phyloP scores from a whole-genome alignment of 2,113 vertebrate genomes.

The Kryptolebias marmoratus region DNA sequence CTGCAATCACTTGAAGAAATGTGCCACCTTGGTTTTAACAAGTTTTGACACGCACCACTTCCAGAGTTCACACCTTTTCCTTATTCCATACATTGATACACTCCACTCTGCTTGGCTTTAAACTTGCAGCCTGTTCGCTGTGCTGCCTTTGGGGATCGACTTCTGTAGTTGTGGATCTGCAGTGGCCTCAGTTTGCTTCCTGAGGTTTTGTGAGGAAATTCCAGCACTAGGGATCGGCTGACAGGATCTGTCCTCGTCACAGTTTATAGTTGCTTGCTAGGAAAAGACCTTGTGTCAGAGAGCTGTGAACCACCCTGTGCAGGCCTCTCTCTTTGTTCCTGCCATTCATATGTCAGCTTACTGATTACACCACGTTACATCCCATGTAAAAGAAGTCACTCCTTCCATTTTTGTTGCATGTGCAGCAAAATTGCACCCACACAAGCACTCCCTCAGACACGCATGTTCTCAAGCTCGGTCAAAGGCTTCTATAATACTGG shows the following conservation, averaged over 20 bases:
- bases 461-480: constrained; percentile 9
- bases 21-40: constrained; percentile 42
- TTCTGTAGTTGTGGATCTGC: constrained; percentile 70
- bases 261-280: constrained; percentile 54
- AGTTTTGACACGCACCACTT: constrained; percentile 62
- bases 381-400: constrained; percentile 42
- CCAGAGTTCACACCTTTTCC: constrained; percentile 67
- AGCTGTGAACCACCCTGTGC: constrained; percentile 41
- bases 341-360: constrained; percentile 34
- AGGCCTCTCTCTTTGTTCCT: constrained; percentile 29
- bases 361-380: constrained; percentile 23
- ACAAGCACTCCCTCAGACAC: constrained; percentile 13
- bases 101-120: constrained; percentile 18
- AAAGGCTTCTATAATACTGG: constrained; percentile 46
- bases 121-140: constrained; percentile 39
- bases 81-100: constrained; percentile 45
- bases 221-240: constrained; percentile 61
- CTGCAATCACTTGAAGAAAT: constrained; percentile 54
- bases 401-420: constrained; percentile 43
- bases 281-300: constrained; percentile 60
- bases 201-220: constrained; percentile 75
- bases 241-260: constrained; percentile 75
- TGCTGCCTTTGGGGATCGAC: constrained; percentile 47
- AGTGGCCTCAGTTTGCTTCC: constrained; percentile 65
- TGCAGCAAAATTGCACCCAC: constrained; percentile 19